Base-by-base conservation (phyloP, 23 tunicate species). In the Styela clava region DNA sequence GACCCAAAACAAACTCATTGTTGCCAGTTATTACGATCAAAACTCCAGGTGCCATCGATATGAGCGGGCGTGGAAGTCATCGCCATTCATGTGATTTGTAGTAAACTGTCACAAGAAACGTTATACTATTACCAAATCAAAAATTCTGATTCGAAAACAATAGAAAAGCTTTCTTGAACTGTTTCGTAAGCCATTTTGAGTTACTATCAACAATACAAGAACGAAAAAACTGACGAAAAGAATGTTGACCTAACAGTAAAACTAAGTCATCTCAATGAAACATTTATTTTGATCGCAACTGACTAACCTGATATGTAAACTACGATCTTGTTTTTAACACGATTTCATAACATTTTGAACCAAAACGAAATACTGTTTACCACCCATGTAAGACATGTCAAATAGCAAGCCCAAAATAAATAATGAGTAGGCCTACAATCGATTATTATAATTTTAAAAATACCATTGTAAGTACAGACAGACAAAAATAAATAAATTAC, bases 1-100 rank as follows among this genome's bases (percentile, higher is more conserved):
- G 64, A 76, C 81, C 81, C 81, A 76, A 76, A 76, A 76, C 81
- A 76, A 7, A 37, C 26, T 76, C 77, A 28, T 71, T 71, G 77
- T 71, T 3, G 5, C 12, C 3, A 26, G 16, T 22, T 7, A 28
- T 28, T 29, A 5, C 35, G 34, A 71, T 71, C 12, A 28, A 2
- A 71, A 71, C 32, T 30, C 34, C 77, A 71, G 77, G 77, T 71
- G 77, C 77, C 77, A 71, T 29, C 35, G 77, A 71, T 71, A 71
- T 29, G 34, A 7, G 77, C 34, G 35, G 35, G 77, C 24, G 35
- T 71, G 77, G 37, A 71, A 71, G 29, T 71, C 77, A 12, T 3
- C 77, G 24, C 37, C 35, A 71, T 71, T 71, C 35, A 71, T 28
- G 29, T 16, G 34, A 31, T 22, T 30, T 71, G 77, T 71, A 30